A percentile compares a stretch with the other conserved stretches of the same genome.
Conservation (phyloP, 37 sponge, comb jelly and placozoan genomes). For the Crambe crambe region DNA sequence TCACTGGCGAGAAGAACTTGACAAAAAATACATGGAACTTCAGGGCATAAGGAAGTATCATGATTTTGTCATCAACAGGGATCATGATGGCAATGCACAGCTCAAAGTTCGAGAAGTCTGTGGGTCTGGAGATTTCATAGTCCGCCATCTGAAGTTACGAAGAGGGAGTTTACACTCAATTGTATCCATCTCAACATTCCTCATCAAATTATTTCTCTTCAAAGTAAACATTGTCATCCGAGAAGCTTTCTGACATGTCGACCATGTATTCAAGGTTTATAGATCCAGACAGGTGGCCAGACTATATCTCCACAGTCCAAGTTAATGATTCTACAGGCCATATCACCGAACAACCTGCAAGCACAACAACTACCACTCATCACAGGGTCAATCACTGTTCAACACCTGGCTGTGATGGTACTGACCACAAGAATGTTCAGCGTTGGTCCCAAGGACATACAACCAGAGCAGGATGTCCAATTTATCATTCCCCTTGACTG, state of each 20-base stretch:
- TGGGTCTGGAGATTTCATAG: conserved; percentile 6
- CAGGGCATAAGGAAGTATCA: conserved; percentile 37
- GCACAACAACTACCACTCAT: not conserved
- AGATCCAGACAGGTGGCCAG: not conserved
- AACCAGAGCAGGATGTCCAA: conserved; percentile 18
- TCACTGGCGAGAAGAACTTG: conserved; percentile 18
- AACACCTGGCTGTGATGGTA: conserved; percentile 6
- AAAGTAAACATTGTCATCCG: no score
- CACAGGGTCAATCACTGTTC: not conserved
- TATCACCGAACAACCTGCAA: no score
- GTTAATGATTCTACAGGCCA: no score
- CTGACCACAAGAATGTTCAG: not conserved
- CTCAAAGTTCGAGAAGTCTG: conserved; percentile 29
- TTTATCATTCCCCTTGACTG: no score
- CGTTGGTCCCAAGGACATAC: conserved; percentile 12
- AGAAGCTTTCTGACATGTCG: conserved; percentile 12
- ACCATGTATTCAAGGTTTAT: conserved; percentile 15
- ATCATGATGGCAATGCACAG: conserved; percentile 1
- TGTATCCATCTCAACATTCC: no score
- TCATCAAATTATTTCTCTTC: no score
- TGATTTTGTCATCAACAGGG: conserved; percentile 17
- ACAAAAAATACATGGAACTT: conserved; percentile 28
- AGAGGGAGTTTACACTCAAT: no score
- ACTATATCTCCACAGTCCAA: conserved; percentile 1
- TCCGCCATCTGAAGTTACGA: no score